phyloP scores from a whole-genome alignment of 35 echinoderm and acorn worm species.

The Lytechinus variegatus region DNA sequence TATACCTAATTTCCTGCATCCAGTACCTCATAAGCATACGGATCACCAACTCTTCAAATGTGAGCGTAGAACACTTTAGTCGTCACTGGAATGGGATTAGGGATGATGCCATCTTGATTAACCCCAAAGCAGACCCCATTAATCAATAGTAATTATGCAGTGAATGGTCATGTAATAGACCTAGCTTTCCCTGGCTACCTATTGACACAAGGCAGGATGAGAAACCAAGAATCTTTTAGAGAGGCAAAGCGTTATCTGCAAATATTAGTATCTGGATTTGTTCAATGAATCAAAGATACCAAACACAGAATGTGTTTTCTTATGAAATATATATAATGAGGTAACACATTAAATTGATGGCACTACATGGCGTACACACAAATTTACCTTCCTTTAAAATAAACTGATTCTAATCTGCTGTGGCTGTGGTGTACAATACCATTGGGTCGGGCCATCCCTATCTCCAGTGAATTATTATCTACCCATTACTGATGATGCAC shows the following conservation, averaged over 20 bases:
- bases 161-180: slow-evolving; percentile 5
- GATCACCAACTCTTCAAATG: neutral
- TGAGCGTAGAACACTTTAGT: neutral
- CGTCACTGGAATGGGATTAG: neutral
- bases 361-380: no score
- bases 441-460: no score
- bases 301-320: no score
- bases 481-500: no score
- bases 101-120: neutral
- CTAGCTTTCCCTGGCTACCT: neutral
- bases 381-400: no score
- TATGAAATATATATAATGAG: no score
- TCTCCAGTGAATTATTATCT: no score
- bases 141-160: slow-evolving; percentile 49
- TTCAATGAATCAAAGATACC: no score
- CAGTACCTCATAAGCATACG: neutral
- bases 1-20: neutral
- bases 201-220: neutral
- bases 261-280: no score
- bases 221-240: neutral
- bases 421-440: no score
- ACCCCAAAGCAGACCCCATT: slow-evolving; percentile 13
- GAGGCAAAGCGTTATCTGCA: neutral
- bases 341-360: no score
- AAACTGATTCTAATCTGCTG: no score